Conservation (phyloP, 2,113 vertebrate species). For the Coryphaenoides rupestris region DNA sequence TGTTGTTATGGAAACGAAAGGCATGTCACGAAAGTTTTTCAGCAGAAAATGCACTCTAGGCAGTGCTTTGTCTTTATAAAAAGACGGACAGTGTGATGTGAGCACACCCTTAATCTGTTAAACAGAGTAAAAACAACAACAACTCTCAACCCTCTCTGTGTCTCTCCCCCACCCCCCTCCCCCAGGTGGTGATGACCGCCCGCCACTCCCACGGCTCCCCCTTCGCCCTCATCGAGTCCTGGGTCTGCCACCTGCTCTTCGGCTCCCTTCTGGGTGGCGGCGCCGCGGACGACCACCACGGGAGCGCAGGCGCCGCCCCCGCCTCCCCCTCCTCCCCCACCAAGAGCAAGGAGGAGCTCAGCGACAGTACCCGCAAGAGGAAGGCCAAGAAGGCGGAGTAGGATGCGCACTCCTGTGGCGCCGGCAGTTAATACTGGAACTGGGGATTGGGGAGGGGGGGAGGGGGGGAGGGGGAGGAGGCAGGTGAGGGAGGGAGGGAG, state of each 20-base stretch:
- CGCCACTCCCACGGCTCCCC: conserved; percentile 93
- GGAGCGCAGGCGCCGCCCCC: conserved; percentile 39
- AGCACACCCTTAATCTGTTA: too few relatives aligned
- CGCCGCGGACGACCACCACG: conserved; percentile 73
- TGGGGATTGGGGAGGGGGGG: neutral
- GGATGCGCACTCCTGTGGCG: neutral
- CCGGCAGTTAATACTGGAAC: neutral
- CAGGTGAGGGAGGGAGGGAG: neutral
- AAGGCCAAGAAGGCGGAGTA: conserved; percentile 95
- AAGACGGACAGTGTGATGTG: too few relatives aligned
- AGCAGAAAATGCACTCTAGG: too few relatives aligned
- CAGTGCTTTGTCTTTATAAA: too few relatives aligned
- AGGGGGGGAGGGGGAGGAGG: neutral
- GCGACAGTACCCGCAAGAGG: conserved; percentile 88
- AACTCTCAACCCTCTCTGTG: too few relatives aligned
- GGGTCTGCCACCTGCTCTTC: conserved; percentile 85
- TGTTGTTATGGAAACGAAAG: too few relatives aligned
- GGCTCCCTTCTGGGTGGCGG: conserved; percentile 69
- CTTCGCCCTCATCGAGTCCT: conserved; percentile 83
- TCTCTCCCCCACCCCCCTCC: neutral
- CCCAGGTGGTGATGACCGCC: conserved; percentile 88
- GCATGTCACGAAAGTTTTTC: too few relatives aligned
- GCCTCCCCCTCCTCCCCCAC: conserved; percentile 65
- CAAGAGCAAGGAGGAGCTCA: conserved; percentile 91
- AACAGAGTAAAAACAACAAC: too few relatives aligned